Conservation (phyloP, 2,888 invertebrate species). For the Suillia variegata region DNA sequence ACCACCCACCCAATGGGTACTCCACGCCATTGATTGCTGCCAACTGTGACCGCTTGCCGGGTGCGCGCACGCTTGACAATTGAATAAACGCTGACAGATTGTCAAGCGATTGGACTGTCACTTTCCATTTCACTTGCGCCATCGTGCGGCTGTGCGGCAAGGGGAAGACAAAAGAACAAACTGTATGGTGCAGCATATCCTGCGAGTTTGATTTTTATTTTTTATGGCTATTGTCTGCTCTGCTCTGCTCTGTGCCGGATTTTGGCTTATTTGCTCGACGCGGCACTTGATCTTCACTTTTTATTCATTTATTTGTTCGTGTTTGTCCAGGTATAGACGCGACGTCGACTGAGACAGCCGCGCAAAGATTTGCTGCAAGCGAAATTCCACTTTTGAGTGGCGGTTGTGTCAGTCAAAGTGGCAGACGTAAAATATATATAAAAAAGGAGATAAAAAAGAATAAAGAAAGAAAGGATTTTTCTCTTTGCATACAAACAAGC, state of each 20-base stretch:
- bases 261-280: neutral
- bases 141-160: neutral
- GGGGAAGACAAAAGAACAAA: neutral
- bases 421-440: neutral
- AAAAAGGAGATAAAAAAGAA: neutral
- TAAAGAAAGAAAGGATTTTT: neutral
- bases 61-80: neutral
- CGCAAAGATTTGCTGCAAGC: neutral
- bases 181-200: neutral
- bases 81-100: neutral
- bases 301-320: neutral
- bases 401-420: neutral
- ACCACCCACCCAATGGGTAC: neutral
- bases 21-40: neutral
- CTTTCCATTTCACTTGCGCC: conserved; percentile 30
- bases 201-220: too few species aligned
- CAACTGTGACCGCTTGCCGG: neutral
- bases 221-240: neutral
- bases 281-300: neutral
- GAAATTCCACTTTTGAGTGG: neutral
- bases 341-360: too few species aligned
- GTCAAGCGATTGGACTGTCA: conserved; percentile 14
- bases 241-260: neutral
- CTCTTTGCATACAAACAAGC: too few species aligned
- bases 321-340: too few species aligned